phyloP scores from a whole-genome alignment of 2,797 vertebrate genomes.

The Hyperoplus immaculatus region DNA sequence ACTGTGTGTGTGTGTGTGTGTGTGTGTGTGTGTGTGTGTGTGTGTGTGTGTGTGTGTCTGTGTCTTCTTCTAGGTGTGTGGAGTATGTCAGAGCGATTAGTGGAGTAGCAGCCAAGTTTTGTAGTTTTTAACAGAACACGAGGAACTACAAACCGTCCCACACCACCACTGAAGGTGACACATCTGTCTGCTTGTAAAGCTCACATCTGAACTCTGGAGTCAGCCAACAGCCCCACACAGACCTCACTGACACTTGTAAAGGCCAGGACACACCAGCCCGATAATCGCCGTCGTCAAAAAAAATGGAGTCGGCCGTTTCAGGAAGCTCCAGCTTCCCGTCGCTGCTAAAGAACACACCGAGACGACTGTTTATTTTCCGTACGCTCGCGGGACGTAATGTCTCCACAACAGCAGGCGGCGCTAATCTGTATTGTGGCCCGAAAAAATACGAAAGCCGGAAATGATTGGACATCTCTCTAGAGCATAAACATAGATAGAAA shows the following conservation, averaged over 20 bases:
- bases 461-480: too few species aligned
- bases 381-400: too few species aligned
- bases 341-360: too few species aligned
- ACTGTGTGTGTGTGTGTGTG: neutral
- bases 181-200: constrained; percentile 57
- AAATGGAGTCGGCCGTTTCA: too few species aligned
- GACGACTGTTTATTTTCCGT: too few species aligned
- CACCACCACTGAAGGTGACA: constrained; percentile 57
- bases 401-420: too few species aligned
- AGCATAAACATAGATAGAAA: too few species aligned
- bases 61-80: constrained; percentile 3
- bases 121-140: constrained; percentile 55
- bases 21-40: constrained; percentile 8
- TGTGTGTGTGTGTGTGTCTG: neutral
- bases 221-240: constrained; percentile 22
- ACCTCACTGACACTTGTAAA: constrained; percentile 18
- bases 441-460: too few species aligned
- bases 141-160: constrained; percentile 63
- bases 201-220: constrained; percentile 51
- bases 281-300: too few species aligned
- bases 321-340: too few species aligned
- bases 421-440: too few species aligned
- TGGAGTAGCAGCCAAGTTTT: constrained; percentile 58
- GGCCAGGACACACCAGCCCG: too few species aligned
- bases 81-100: constrained; percentile 46